Conservation (phyloP, 2,797 vertebrate species). For the Phoeniculus purpureus region DNA sequence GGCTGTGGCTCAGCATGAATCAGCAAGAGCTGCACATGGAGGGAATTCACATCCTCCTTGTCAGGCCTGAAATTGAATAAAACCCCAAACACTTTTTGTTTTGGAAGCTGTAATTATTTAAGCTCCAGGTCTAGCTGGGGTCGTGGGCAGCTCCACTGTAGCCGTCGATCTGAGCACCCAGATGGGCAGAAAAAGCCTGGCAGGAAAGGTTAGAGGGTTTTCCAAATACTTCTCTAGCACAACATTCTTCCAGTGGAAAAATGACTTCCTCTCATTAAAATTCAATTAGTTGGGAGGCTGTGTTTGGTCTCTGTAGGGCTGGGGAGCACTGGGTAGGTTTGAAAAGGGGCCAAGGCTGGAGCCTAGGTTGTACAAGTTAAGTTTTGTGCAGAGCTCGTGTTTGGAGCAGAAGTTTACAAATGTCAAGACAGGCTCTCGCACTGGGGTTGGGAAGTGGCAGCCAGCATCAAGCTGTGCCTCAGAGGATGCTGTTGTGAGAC, state of each 20-base stretch:
- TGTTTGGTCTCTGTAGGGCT: neutral
- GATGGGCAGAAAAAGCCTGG: neutral
- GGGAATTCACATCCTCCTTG: neutral
- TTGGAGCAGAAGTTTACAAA: neutral
- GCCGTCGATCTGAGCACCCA: rapidly evolving
- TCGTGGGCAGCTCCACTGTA: neutral
- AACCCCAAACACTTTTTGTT: neutral
- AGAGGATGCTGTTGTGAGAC: neutral
- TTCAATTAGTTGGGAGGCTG: constrained; percentile 58
- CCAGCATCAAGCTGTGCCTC: neutral
- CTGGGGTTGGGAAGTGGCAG: neutral
- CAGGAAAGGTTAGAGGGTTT: neutral
- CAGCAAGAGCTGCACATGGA: neutral
- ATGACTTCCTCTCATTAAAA: constrained; percentile 75
- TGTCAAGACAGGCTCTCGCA: neutral
- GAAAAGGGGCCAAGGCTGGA: constrained; percentile 64
- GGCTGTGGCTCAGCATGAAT: neutral
- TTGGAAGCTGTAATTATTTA: neutral
- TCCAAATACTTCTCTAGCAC: neutral
- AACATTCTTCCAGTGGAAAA: constrained; percentile 40
- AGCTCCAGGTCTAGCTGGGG: neutral
- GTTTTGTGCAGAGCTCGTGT: neutral
- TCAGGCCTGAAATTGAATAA: neutral
- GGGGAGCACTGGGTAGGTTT: constrained; percentile 46
- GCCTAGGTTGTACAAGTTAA: neutral